Conservation (phyloP, 2,113 vertebrate species). For the Dipodomys merriami region DNA sequence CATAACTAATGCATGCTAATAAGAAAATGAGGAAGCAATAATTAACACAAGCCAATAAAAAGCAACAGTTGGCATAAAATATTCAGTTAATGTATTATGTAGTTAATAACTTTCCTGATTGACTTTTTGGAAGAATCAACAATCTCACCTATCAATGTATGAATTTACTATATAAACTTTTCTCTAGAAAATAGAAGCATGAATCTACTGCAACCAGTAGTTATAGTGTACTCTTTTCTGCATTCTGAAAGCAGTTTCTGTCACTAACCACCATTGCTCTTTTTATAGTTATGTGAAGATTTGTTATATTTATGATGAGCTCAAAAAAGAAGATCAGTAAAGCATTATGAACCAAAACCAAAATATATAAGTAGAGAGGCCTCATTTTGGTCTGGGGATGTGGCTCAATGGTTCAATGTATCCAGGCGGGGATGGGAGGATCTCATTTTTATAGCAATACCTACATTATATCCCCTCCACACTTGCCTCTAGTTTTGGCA, state of each 20-base stretch:
- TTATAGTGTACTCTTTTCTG: background rate
- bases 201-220: background rate
- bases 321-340: background rate
- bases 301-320: background rate
- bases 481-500: background rate
- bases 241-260: conserved; percentile 28
- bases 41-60: too few species aligned
- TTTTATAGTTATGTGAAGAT: conserved; percentile 15
- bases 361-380: background rate
- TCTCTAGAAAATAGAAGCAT: conserved; percentile 10
- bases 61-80: too few species aligned
- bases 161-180: background rate
- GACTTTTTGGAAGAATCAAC: too few species aligned
- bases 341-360: background rate
- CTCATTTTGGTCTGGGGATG: background rate
- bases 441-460: background rate
- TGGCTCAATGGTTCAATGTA: background rate
- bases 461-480: background rate
- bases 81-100: too few species aligned
- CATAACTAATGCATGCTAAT: too few species aligned
- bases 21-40: too few species aligned
- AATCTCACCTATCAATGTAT: background rate
- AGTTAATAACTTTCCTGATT: too few species aligned
- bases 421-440: background rate
- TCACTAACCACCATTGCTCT: background rate